A percentile compares a stretch with the other conserved stretches of the same genome.
Conservation (phyloP, 2,113 vertebrate species). For the Eidolon helvum region DNA sequence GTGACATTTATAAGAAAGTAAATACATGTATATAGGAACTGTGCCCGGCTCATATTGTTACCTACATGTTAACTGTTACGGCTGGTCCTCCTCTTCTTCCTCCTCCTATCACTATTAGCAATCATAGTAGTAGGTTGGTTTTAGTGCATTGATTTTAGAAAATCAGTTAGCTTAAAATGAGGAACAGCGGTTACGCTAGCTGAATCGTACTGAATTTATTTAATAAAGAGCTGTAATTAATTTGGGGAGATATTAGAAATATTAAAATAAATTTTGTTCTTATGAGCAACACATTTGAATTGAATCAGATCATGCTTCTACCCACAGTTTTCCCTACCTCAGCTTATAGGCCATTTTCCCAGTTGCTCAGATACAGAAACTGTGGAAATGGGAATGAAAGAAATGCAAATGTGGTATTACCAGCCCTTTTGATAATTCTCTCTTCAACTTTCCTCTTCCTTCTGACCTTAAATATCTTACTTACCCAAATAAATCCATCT, state of each 20-base stretch:
- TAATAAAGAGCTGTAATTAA: slow-evolving; percentile 20
- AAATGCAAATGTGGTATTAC: slow-evolving; percentile 11
- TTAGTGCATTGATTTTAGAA: background rate
- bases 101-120: background rate
- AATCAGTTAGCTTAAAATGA: background rate
- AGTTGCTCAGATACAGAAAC: background rate
- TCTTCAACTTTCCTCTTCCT: slow-evolving; percentile 32
- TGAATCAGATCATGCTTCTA: background rate
- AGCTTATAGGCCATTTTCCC: background rate
- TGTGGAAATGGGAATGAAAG: slow-evolving; percentile 16
- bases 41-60: too few relatives aligned
- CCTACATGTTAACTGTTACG: background rate
- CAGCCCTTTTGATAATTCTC: background rate
- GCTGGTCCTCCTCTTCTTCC: accelerated
- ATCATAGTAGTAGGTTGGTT: background rate
- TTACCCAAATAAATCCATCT: background rate
- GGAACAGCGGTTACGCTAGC: background rate
- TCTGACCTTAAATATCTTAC: background rate
- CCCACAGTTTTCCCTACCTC: background rate
- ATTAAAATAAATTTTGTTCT: background rate
- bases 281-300: background rate
- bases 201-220: background rate
- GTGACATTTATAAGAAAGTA: background rate
- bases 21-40: background rate
- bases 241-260: slow-evolving; percentile 1